Base-by-base conservation (phyloP, 2,797 vertebrate genomes). In the Acanthornis magna region DNA sequence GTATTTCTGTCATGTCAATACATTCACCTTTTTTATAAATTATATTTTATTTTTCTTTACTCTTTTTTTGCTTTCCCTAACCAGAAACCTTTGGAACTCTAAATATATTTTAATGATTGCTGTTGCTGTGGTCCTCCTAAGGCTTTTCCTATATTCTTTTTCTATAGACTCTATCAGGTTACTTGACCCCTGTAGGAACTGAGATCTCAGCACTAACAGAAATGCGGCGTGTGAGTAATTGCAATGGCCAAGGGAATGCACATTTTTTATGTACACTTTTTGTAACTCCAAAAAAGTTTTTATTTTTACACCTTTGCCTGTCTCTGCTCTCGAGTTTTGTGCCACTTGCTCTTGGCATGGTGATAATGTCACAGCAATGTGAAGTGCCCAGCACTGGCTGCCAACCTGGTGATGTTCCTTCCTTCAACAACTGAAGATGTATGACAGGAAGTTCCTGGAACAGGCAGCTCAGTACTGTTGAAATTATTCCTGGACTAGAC, bases 141-240 rank as follows among this genome's bases (percentile, higher is more conserved):
- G 89, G 34, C 71, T 81, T 94, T 72, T 88, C 86, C 93, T 94
- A 2, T 95, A 42, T 96, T 84, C 94, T 93, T 89, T 94, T 74
- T 55, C 88, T 95, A 3, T 97, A 99, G 99, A 98, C 98, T 92
- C 95, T 99, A 34, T 98, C 99, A 73, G 99, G 98, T 94, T 99
- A 98, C 97, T 98, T 99, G 98, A 98, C 98, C 81, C 97, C 99
- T 50, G 98, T 98, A 97, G 98, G 98, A 97, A 97, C 98, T 82
- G 99, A 99, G 95, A 98, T 99, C 97, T 98, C 98, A 40, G 98
- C 98, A 51, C 97, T 99, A 87, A 98, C 98, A 81, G 99, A 99
- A 96, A 98, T 99, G 98, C 98, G 99, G 71, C 98, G 99, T 97
- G 99, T 99, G 98, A 99, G 98, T 98, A 97, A 88, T 3, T 34